These are phyloP conservation scores for Drosophila eohydei DNA, from an alignment of 2,888 invertebrate genomes.

Conservation along the genomic window DNA sequence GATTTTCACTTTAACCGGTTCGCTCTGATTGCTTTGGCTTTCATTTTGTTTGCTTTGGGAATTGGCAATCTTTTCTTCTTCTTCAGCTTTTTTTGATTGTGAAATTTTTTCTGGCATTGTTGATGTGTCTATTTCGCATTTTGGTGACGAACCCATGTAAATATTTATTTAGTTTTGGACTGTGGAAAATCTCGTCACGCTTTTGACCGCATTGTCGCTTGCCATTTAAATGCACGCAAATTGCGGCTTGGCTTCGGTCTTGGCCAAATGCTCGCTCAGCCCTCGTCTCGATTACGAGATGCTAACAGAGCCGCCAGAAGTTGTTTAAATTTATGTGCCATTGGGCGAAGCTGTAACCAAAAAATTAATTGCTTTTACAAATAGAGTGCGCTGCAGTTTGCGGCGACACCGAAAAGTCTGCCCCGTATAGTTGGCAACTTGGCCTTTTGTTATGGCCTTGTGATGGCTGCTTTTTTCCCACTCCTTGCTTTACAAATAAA, in stretches of 20 bases:
- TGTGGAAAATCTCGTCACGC: slow-evolving; percentile 45
- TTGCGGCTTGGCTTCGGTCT: slow-evolving; percentile 54
- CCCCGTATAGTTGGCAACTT: slow-evolving; percentile 53
- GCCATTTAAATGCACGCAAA: slow-evolving; percentile 72
- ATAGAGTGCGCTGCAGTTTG: slow-evolving; percentile 69
- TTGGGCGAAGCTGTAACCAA: slow-evolving; percentile 53
- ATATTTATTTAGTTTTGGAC: slow-evolving; percentile 77
- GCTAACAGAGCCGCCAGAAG: slow-evolving; percentile 48
- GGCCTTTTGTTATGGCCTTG: slow-evolving; percentile 62
- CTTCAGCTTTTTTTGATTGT: not conserved
- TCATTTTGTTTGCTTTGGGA: slow-evolving; percentile 69
- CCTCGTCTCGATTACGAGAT: slow-evolving; percentile 55
- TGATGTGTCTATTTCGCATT: slow-evolving; percentile 58
- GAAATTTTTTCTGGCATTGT: slow-evolving; percentile 19
- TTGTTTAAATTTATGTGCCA: slow-evolving; percentile 75
- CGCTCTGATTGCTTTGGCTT: slow-evolving; percentile 68
- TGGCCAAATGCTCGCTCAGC: slow-evolving; percentile 38
- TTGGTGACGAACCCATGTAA: slow-evolving; percentile 71
- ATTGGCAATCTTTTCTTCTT: slow-evolving; percentile 57
- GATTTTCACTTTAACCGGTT: slow-evolving; percentile 71
- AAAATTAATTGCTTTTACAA: slow-evolving; percentile 81
- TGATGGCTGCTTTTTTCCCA: slow-evolving; percentile 26
- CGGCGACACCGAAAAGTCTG: slow-evolving; percentile 60
- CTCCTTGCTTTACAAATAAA: slow-evolving; percentile 31
- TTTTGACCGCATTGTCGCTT: slow-evolving; percentile 29